Conservation (phyloP, 2,113 vertebrate genomes). For the mouse (Mus musculus) region GRCm39 chr1:88891501-88892000, state of each 20-base stretch:
- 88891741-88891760: background rate
- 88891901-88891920: background rate
- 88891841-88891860: background rate
- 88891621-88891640: background rate
- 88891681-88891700: background rate
- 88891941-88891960: background rate
- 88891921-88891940: background rate
- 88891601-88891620: background rate
- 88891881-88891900: background rate
- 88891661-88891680: background rate
- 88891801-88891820: background rate
- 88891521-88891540: background rate
- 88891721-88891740: too few relatives aligned
- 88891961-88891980: background rate
- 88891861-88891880: background rate
- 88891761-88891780: background rate
- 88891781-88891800: background rate
- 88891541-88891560: background rate
- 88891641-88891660: background rate
- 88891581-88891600: background rate
- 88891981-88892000: background rate
- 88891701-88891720: background rate
- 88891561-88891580: background rate
- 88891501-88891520: background rate
- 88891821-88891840: background rate